Evolutionary conservation across 2,888 invertebrate species (phyloP).

Genomic region (Drosophila anceps): DNA sequence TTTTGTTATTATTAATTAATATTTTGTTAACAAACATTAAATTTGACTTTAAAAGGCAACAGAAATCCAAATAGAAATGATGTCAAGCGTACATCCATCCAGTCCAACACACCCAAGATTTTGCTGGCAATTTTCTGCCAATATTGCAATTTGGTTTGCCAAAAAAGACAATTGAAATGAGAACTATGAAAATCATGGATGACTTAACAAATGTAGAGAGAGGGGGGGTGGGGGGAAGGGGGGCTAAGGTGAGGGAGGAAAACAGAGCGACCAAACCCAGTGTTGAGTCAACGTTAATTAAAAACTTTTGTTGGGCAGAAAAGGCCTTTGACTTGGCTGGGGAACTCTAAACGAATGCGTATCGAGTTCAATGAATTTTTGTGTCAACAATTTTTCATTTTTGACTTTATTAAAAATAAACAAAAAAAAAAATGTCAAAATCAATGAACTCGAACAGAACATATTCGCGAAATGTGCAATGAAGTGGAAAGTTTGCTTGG

Average conservation of each 20-base stretch:
- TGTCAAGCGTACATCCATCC: not conserved
- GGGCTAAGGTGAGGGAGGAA: too few species aligned
- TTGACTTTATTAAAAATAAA: constrained; percentile 30
- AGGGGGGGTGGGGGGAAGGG: too few species aligned
- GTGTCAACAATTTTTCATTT: constrained; percentile 65
- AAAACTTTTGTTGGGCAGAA: constrained; percentile 23
- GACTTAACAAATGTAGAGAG: constrained; percentile 58
- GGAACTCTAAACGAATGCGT: constrained; percentile 31
- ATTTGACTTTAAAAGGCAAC: not conserved
- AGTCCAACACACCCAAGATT: not conserved
- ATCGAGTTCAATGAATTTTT: constrained; percentile 76
- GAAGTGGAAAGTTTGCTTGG: constrained; percentile 47
- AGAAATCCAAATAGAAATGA: not conserved
- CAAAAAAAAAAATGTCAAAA: constrained; percentile 12
- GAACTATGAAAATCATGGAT: constrained; percentile 60
- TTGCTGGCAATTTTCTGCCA: not conserved
- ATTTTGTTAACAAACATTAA: not conserved
- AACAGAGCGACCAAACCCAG: constrained; percentile 5
- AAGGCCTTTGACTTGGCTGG: constrained; percentile 59
- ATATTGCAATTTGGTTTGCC: not conserved
- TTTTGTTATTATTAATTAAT: too few species aligned
- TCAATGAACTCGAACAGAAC: constrained; percentile 50
- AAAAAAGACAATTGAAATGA: not conserved
- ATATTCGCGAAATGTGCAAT: constrained; percentile 38
- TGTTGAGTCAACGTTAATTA: constrained; percentile 30